phyloP scores from a whole-genome alignment of 2,113 vertebrate species.

The Oryzias melastigma region DNA sequence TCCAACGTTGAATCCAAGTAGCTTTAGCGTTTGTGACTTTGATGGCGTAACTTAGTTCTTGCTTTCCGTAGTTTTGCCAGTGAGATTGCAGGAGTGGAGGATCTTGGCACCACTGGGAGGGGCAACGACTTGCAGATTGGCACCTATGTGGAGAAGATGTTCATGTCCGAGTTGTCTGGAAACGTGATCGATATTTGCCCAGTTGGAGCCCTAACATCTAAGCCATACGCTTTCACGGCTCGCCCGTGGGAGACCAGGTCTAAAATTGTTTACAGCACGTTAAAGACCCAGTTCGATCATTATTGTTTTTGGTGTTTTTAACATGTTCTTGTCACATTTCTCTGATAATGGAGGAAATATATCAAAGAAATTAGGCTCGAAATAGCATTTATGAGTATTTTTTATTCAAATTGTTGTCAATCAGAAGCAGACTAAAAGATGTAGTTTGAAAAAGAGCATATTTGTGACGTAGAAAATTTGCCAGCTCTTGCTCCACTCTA shows the following conservation, averaged over 20 bases:
- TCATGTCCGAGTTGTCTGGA: constrained; percentile 92
- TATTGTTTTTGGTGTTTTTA: neutral
- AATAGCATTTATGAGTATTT: no score
- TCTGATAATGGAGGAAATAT: no score
- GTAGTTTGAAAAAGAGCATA: no score
- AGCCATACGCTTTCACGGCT: constrained; percentile 90
- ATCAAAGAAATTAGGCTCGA: no score
- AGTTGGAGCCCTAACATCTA: constrained; percentile 90
- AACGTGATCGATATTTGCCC: constrained; percentile 93
- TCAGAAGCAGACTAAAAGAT: no score
- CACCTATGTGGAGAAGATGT: constrained; percentile 92
- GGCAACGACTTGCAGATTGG: constrained; percentile 92
- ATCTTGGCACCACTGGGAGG: constrained; percentile 90
- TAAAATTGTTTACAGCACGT: no score
- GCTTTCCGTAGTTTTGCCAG: constrained; percentile 82
- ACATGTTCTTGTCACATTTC: neutral
- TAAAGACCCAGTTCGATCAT: no score
- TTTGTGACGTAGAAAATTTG: no score
- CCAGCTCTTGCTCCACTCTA: no score
- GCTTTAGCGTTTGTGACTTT: neutral
- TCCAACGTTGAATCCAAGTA: neutral
- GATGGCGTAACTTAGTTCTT: neutral
- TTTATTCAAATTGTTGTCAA: no score
- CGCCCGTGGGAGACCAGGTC: constrained; percentile 92
- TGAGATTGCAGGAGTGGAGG: constrained; percentile 89